Base-by-base conservation (phyloP, 92 coral and sea anemone genomes). In the Umimayanthus kanabou region DNA sequence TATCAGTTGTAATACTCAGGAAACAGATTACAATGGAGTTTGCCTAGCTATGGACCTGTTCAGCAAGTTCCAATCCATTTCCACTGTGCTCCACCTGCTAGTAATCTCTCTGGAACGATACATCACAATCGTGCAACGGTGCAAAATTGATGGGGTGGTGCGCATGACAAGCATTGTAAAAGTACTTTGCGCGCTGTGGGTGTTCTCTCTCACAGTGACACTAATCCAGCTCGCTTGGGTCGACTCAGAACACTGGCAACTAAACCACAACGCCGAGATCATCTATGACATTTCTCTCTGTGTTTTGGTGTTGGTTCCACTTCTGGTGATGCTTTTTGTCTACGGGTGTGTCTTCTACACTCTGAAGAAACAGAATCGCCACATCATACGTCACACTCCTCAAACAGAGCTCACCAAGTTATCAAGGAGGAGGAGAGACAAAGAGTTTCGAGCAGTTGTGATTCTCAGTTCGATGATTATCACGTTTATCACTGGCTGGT, bases 61-160 rank as follows among this genome's bases (percentile, higher is more conserved):
- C 39, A 57, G 85, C 39, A 85, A 89, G 69, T 92, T 92, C 79
- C 90, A 89, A 53, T 73, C 92, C 23, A 82, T 85, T 67, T 92
- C 94, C 5, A 92, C 94, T 5, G 92, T 86, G 25, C 90, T 92
- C 0, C 94, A 92, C 58, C 67, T 92, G 29, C 69, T 92, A 15
- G 81, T 92, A 30, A 89, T 92, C 77, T 89, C 94, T 10, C 49
- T 89, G n/a, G 94, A 92, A 73, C 85, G 94, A 76, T 92, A 89
- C 61, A 70, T 86, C 50, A 89, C 88, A 75, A 92, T 92, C 50
- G 90, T 89, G 2, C 86, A 82, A 70, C 90, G 85, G 29, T 70
- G 86, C 67, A 89, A 76, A 77, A 89, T 85, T 30, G 90, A 82
- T 58, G 23, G 76, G 18, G 83, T 88, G 49, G 78, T 92, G 7